These are phyloP conservation scores for Empidonax traillii DNA, from an alignment of 2,113 vertebrate genomes.

Conservation along the genomic window DNA sequence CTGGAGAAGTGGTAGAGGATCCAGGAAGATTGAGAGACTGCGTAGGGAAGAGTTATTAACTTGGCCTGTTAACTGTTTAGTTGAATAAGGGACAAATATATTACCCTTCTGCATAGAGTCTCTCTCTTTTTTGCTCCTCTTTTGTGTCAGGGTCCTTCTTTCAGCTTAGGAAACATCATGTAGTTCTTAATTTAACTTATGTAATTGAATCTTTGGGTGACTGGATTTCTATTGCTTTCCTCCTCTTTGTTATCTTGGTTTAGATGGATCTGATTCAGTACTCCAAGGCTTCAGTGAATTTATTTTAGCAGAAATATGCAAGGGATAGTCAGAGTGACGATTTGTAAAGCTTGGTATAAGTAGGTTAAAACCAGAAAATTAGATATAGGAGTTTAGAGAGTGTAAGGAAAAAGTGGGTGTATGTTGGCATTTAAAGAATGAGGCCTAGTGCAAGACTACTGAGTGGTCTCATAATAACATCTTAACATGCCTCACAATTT, in stretches of 20 bases:
- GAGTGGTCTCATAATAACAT: neutral
- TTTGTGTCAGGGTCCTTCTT: neutral
- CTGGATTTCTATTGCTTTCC: neutral
- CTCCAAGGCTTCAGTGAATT: neutral
- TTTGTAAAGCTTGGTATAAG: neutral
- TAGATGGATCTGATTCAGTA: neutral
- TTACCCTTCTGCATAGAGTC: neutral
- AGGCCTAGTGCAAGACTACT: neutral
- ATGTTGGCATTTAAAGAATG: neutral
- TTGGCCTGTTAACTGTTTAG: neutral
- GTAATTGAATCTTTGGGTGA: neutral
- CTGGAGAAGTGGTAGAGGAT: neutral
- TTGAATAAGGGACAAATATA: neutral
- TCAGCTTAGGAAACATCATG: neutral
- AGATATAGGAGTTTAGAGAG: neutral
- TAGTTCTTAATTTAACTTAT: neutral
- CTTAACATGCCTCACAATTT: neutral
- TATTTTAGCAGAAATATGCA: neutral
- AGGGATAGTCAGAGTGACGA: neutral
- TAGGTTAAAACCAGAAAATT: constrained; percentile 16
- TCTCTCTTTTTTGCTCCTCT: neutral
- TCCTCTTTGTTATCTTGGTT: neutral
- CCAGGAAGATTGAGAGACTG: neutral
- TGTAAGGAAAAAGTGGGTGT: neutral
- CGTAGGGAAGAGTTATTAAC: neutral